A percentile compares a stretch with the other conserved stretches of the same genome.
phyloP scores from a whole-genome alignment of 1,140 invertebrate genomes.

The Rhagoletis zephyria region DNA sequence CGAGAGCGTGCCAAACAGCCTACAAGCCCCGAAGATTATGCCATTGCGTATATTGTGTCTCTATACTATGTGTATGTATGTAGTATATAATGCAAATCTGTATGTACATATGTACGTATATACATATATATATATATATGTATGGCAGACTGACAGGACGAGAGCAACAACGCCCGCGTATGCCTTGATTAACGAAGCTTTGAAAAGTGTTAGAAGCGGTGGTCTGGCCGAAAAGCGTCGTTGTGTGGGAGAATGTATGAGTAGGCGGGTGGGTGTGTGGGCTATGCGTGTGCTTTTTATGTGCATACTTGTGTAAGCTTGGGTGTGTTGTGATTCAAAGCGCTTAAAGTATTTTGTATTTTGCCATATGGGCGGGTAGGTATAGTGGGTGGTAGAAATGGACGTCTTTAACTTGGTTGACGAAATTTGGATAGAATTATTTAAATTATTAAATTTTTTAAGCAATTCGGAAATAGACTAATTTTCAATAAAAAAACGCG shows the following conservation, averaged over 20 bases:
- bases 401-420: too few species aligned
- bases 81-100: background rate
- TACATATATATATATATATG: background rate
- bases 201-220: conserved; percentile 1
- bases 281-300: background rate
- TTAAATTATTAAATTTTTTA: too few species aligned
- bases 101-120: background rate
- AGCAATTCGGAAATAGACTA: too few species aligned
- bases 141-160: background rate
- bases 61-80: background rate
- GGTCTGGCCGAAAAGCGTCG: background rate
- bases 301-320: background rate
- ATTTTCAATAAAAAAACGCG: too few species aligned
- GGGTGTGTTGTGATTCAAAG: background rate
- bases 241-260: background rate
- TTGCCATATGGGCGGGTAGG: too few species aligned
- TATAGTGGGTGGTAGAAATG: too few species aligned
- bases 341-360: too few species aligned
- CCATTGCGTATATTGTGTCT: conserved; percentile 36
- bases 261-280: background rate
- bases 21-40: conserved; percentile 23
- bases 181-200: conserved; percentile 29
- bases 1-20: background rate
- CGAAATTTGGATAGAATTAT: too few species aligned
- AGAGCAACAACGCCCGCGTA: conserved; percentile 9